Percentiles rank a stretch among this genome's conserved stretches.
These are phyloP conservation scores for Salvator merianae DNA, from an alignment of 2,113 vertebrate genomes.

Conservation along the genomic window DNA sequence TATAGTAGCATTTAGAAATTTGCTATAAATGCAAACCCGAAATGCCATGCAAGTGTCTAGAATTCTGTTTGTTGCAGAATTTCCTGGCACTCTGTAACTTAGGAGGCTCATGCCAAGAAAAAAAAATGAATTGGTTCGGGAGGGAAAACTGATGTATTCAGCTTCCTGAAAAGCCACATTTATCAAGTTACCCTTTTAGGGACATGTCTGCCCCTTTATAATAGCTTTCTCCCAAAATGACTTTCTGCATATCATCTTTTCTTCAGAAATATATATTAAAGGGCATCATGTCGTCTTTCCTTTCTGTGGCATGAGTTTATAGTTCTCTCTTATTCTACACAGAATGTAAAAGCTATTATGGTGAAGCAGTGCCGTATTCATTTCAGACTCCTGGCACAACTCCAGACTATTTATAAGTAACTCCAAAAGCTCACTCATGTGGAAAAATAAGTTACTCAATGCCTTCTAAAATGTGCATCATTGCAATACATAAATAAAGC, in stretches of 20 bases:
- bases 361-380: constrained; percentile 25
- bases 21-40: too few species aligned
- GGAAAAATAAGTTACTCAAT: constrained; percentile 45
- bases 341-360: constrained; percentile 47
- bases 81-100: neutral
- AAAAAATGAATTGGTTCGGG: constrained; percentile 30
- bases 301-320: constrained; percentile 45
- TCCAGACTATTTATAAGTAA: constrained; percentile 61
- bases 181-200: constrained; percentile 46
- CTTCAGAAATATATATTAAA: constrained; percentile 44
- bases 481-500: constrained; percentile 21
- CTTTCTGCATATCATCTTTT: constrained; percentile 43
- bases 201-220: constrained; percentile 43
- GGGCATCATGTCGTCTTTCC: constrained; percentile 40
- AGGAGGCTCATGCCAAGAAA: constrained; percentile 15
- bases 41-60: neutral
- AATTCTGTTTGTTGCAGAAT: neutral
- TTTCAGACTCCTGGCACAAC: constrained; percentile 31
- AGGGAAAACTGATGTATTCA: constrained; percentile 42
- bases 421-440: constrained; percentile 31
- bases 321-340: constrained; percentile 36
- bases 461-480: constrained; percentile 23
- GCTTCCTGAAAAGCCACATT: constrained; percentile 36
- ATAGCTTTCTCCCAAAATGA: constrained; percentile 51
- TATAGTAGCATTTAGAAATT: neutral